Evolutionary conservation across 2,888 invertebrate species (phyloP), one percentile per base, ranked within the genome.

Genomic region (Eupithecia abbreviata): DNA sequence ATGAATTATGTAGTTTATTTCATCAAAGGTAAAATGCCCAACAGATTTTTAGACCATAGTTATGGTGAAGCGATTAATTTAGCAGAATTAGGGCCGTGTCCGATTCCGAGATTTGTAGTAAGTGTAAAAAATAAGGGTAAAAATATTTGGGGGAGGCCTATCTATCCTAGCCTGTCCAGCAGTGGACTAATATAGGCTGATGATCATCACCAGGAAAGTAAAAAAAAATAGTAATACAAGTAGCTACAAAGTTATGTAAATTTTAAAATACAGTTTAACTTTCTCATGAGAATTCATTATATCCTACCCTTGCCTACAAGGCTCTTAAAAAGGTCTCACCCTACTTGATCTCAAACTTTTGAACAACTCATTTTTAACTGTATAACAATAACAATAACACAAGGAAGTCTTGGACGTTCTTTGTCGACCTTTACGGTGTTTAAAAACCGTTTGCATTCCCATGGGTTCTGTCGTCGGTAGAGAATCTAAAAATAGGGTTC

Each of bases 401-500:
- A 41, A 15, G 41, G n/a, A 55, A 42, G 9, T 47, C 72, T 45
- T 12, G 13, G 13, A 74, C 5, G n/a, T 55, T 43, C 65, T 62
- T 30, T 70, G 2, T 51, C 30, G 18, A 15, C 42, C 9, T 68
- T 58, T 45, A 4, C 47, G 55, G 6, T 74, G 65, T 71, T 74
- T 71, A 76, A 75, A 75, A 80, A 75, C 72, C 74, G 70, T 77
- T 80, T 77, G 9, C 67, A 49, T 51, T 74, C 71, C 72, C 78
- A 71, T 74, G 67, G 47, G 72, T 75, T 69, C 55, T 30, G 58
- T 62, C 18, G 58, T 30, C 30, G 10, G 18, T 58, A 58, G 18
- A 18, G 58, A 58, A 10, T 58, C 10, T 75, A 79, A 78, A 79
- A 82, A 82, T 81, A 15, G 83, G 81, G 82, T 83, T 81, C 82